These are phyloP conservation scores for Caenorhabditis sp. DNA, from an alignment of 2,888 invertebrate genomes.

Conservation along the genomic window DNA sequence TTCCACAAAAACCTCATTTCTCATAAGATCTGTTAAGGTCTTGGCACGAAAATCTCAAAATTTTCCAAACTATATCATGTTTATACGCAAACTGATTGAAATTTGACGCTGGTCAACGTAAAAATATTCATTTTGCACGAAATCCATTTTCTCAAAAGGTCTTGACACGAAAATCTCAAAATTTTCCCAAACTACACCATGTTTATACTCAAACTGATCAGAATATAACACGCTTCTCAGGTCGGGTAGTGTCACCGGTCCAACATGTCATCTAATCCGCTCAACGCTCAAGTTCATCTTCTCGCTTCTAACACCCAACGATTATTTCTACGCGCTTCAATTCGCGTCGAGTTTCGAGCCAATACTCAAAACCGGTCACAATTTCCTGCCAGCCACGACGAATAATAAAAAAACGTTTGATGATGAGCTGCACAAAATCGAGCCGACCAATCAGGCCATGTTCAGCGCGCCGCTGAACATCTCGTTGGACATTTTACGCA, in stretches of 20 bases:
- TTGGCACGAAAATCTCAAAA: no score
- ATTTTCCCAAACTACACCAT: no score
- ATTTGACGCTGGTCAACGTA: no score
- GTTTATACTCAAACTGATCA: no score
- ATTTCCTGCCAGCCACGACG: slow-evolving; percentile 69
- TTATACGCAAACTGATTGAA: no score
- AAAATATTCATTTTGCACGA: no score
- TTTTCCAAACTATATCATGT: no score
- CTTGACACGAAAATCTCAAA: not conserved
- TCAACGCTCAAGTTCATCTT: slow-evolving; percentile 64
- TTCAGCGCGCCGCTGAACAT: slow-evolving; percentile 61
- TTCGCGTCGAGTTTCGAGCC: slow-evolving; percentile 10
- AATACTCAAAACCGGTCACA: slow-evolving; percentile 38
- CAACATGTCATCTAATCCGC: slow-evolving; percentile 67
- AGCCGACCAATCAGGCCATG: slow-evolving; percentile 64
- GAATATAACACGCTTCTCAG: no score
- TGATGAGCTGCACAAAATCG: slow-evolving; percentile 56
- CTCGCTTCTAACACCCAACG: slow-evolving; percentile 66
- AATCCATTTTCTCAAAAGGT: no score
- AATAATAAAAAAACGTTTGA: slow-evolving; percentile 66
- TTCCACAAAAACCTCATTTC: no score
- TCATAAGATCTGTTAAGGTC: no score
- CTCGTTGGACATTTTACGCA: slow-evolving; percentile 45
- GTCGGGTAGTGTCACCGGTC: slow-evolving; percentile 62
- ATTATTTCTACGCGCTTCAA: slow-evolving; percentile 62